phyloP scores from a whole-genome alignment of 1,140 invertebrate genomes.

The Arion vulgaris region DNA sequence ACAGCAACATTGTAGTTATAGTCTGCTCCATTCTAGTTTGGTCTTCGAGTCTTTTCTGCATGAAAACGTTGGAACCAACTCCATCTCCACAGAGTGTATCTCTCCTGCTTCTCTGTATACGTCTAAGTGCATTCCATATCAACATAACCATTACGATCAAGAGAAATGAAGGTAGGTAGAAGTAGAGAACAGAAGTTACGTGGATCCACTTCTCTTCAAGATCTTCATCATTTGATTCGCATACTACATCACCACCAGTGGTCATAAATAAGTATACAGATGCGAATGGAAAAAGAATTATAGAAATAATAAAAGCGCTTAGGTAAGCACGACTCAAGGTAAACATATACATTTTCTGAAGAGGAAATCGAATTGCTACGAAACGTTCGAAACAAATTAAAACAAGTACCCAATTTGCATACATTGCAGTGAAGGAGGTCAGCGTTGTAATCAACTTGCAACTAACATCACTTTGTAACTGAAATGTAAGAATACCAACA shows the following conservation, averaged over 20 bases:
- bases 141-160: neutral
- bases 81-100: neutral
- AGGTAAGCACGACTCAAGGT: conserved; percentile 28
- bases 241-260: neutral
- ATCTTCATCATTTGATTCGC: neutral
- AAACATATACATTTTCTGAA: conserved; percentile 42
- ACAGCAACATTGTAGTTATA: conserved; percentile 42
- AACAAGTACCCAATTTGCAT: conserved; percentile 57
- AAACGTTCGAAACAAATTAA: conserved; percentile 55
- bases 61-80: neutral
- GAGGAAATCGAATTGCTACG: conserved; percentile 52
- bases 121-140: conserved; percentile 3
- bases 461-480: neutral
- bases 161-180: neutral
- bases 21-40: conserved; percentile 2
- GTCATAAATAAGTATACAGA: neutral
- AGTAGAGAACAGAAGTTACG: neutral
- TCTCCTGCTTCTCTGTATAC: neutral
- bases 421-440: conserved; percentile 45
- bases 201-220: neutral
- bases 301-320: conserved; percentile 1
- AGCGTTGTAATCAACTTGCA: conserved; percentile 41
- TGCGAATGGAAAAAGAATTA: neutral
- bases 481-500: conserved; percentile 38
- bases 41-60: neutral